phyloP scores from a whole-genome alignment of 2,888 invertebrate genomes.

The Bombyx huttoni region DNA sequence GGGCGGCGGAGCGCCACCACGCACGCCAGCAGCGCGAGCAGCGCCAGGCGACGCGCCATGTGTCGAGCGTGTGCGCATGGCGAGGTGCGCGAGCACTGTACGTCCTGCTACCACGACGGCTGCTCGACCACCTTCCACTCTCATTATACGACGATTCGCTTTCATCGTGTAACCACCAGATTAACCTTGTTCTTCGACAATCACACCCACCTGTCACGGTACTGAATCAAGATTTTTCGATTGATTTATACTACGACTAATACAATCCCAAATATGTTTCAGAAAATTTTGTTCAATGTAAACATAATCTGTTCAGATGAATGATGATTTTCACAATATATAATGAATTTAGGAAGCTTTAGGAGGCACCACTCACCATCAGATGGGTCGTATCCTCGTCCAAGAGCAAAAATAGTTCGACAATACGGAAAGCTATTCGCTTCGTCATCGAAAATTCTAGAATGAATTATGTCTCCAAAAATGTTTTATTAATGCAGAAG shows the following conservation, averaged over 20 bases:
- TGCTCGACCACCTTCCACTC: constrained; percentile 43
- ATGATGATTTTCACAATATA: no score
- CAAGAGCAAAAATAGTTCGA: no score
- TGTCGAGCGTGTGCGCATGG: constrained; percentile 65
- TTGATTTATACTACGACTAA: not conserved
- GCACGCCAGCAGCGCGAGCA: constrained; percentile 57
- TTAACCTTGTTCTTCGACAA: constrained; percentile 30
- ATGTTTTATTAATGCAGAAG: no score
- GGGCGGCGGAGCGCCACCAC: constrained; percentile 39
- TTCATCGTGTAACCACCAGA: constrained; percentile 55
- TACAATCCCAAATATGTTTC: not conserved
- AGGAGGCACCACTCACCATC: no score
- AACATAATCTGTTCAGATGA: no score
- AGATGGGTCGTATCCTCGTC: no score
- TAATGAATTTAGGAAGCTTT: no score
- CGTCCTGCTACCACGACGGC: constrained; percentile 23
- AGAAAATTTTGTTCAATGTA: not conserved
- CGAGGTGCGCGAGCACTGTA: constrained; percentile 69
- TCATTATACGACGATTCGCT: constrained; percentile 53
- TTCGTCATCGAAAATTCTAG: no score
- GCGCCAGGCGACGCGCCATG: constrained; percentile 71
- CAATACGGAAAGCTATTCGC: no score
- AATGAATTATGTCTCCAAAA: no score
- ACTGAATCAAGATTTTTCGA: not conserved
- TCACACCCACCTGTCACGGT: not conserved